These are phyloP conservation scores for Notarius quadriscutis DNA, from an alignment of 2,113 vertebrate genomes.

Conservation along the genomic window DNA sequence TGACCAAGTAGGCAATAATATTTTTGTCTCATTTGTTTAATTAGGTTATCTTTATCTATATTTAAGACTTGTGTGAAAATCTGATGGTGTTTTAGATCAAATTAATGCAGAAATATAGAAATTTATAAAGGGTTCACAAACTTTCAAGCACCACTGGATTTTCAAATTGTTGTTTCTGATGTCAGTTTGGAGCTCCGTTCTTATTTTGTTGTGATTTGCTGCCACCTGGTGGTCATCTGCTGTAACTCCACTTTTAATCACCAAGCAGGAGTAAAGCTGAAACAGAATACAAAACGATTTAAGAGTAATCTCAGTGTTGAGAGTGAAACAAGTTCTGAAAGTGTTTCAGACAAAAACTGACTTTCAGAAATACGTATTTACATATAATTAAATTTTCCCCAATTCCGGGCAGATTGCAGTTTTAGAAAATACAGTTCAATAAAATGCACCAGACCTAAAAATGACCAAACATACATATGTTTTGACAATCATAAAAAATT, in stretches of 20 bases:
- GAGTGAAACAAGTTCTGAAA: neutral
- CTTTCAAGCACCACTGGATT: too few relatives aligned
- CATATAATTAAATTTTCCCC: neutral
- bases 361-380: neutral
- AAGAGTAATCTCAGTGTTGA: neutral
- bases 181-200: neutral
- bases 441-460: neutral
- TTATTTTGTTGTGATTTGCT: conserved; percentile 21
- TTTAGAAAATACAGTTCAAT: neutral
- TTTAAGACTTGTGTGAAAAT: too few relatives aligned
- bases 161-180: too few relatives aligned
- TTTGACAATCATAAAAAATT: neutral
- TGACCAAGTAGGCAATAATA: too few relatives aligned
- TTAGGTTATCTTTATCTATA: too few relatives aligned
- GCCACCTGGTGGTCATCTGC: conserved; percentile 52
- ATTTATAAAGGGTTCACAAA: too few relatives aligned
- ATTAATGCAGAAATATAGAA: too few relatives aligned
- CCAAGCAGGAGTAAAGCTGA: neutral
- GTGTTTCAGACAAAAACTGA: neutral
- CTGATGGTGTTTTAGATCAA: too few relatives aligned
- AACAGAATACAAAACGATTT: neutral
- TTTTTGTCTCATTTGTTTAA: neutral
- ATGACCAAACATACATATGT: neutral
- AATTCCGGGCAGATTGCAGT: neutral
- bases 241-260: neutral